Base-by-base conservation (phyloP, 1,140 invertebrate species). In the Antheraea mylitta region DNA sequence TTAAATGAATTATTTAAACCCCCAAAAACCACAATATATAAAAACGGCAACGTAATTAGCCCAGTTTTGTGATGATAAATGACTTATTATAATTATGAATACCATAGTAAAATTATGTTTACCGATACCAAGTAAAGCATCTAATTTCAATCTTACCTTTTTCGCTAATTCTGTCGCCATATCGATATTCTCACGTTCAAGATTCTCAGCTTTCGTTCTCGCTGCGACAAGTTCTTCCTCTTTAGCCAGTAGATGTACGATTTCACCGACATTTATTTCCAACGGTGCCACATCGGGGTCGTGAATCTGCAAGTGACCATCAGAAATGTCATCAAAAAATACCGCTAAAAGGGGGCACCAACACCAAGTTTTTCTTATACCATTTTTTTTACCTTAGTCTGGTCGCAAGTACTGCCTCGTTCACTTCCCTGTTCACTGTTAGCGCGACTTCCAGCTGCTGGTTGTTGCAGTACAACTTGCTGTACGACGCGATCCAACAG, bases 401-500 rank as follows among this genome's bases (percentile, higher is more conserved):
- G 63, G 45, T 87, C 81, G 4, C 70, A 74, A 66, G 72, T 75
- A 70, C 72, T 78, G 67, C 78, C 82, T 8, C 75, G 74, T 8
- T 81, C 79, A 58, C 77, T 83, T 67, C 73, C 78, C 65, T 79
- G 75, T 9, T 80, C 80, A 68, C 79, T 81, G 72, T 71, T 73
- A 63, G 87, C 90, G 58, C 86, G 82, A 45, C 80, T 73, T 65
- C 89, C 79, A 7, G 90, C 89, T 37, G 93, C 90, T 0, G 93
- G 89, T 81, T 95, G 94, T 90, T 99, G 98, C n/a, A 99, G 92
- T 22, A 98, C 96, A 42, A 99, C 95, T 92, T 99, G 98, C 86
- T 99, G 99, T n/a, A 98, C 95, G 64, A 99, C 96, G 66, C 98
- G 95, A 90, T 99, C 98, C 80, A 99, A 96, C 37, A 99, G 92